Evolutionary conservation across 2,113 vertebrate species (phyloP).

Genomic region (Syrrhaptes paradoxus): DNA sequence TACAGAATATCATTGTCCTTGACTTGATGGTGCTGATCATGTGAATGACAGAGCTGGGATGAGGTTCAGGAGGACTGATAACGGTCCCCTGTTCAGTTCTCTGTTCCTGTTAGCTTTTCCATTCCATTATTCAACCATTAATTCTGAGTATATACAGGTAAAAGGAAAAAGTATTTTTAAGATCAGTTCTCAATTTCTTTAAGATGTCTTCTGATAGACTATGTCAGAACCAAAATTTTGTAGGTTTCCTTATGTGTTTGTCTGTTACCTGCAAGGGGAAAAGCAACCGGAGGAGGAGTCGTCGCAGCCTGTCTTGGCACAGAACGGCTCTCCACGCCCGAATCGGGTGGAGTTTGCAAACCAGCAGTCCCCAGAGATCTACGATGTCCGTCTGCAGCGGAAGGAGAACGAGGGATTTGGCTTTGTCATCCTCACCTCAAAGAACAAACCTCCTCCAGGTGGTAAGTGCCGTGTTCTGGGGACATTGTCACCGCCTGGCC

Average conservation of each 20-base stretch:
- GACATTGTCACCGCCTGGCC: background rate
- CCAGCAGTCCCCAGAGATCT: constrained; percentile 74
- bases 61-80: background rate
- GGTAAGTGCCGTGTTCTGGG: constrained; percentile 72
- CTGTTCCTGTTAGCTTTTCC: background rate
- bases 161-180: background rate
- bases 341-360: constrained; percentile 59
- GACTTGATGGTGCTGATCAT: background rate
- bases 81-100: rapidly evolving
- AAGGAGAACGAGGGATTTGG: constrained; percentile 96
- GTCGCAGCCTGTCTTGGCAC: constrained; percentile 15
- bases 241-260: background rate
- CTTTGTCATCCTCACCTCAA: constrained; percentile 97
- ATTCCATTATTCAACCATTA: background rate
- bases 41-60: background rate
- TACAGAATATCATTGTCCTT: background rate
- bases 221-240: background rate
- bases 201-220: background rate
- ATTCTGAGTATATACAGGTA: background rate
- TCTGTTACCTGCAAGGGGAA: constrained; percentile 57
- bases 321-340: constrained; percentile 81
- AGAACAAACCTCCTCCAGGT: constrained; percentile 94
- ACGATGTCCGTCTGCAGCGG: constrained; percentile 89
- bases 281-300: constrained; percentile 72
- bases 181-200: background rate